A percentile compares a stretch with the other conserved stretches of the same genome.
These are phyloP conservation scores for Chalcosyrphus nemorum DNA, from an alignment of 2,888 invertebrate species.

Conservation along the genomic window DNA sequence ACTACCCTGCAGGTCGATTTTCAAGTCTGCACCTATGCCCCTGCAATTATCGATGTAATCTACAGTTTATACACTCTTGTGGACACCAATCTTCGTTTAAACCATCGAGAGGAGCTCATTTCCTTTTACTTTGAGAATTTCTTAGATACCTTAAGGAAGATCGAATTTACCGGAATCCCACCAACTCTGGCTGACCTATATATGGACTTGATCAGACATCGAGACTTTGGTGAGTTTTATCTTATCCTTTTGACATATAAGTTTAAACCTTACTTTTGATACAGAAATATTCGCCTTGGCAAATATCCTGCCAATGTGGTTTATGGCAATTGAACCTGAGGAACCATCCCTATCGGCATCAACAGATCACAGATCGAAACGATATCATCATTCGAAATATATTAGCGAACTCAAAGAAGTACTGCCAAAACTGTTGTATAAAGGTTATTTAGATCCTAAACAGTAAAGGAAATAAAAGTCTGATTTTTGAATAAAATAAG, in stretches of 20 bases:
- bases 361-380: no score
- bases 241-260: background rate
- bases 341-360: background rate
- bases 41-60: slow-evolving; percentile 74
- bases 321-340: no score
- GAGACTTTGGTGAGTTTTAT: slow-evolving; percentile 36
- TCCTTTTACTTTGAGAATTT: slow-evolving; percentile 75
- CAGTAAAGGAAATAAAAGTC: no score
- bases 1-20: slow-evolving; percentile 75
- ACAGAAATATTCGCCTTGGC: background rate
- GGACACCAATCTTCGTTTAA: slow-evolving; percentile 70
- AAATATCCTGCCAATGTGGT: no score
- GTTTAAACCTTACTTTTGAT: background rate
- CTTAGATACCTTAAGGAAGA: slow-evolving; percentile 69
- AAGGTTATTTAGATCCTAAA: no score
- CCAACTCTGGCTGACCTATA: slow-evolving; percentile 74
- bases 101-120: slow-evolving; percentile 73
- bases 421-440: no score
- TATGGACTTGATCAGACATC: slow-evolving; percentile 60
- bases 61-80: slow-evolving; percentile 75
- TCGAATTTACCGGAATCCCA: slow-evolving; percentile 73
- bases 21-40: slow-evolving; percentile 75
- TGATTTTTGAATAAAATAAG: no score
- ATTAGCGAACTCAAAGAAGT: no score
- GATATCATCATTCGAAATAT: no score